phyloP scores from a whole-genome alignment of 2,113 vertebrate species.

The Polypterus bichir region DNA sequence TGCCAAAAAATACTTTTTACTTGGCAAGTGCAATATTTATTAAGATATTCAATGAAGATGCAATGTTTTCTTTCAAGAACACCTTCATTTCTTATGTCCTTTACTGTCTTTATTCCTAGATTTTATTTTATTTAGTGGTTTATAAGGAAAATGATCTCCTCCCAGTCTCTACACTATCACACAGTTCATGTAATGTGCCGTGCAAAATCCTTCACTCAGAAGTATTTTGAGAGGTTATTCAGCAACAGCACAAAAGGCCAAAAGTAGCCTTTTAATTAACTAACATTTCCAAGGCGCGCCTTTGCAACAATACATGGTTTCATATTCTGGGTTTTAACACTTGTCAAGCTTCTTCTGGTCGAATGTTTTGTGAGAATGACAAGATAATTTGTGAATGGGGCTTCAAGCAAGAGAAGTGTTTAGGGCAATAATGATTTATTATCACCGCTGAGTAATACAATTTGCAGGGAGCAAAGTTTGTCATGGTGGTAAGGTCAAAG shows the following conservation, averaged over 20 bases:
- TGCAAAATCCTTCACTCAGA: neutral
- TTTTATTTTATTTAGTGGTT: no score
- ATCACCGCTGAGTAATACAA: conserved; percentile 76
- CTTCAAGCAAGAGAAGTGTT: conserved; percentile 67
- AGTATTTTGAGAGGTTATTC: conserved; percentile 64
- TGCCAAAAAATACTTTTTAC: no score
- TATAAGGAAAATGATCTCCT: no score
- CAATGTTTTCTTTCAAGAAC: no score
- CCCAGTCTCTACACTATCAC: no score
- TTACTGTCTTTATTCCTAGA: no score
- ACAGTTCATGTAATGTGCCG: no score
- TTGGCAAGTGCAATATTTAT: no score
- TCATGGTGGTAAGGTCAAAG: neutral
- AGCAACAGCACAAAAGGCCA: conserved; percentile 63
- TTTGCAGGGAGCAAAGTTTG: conserved; percentile 41
- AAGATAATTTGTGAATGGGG: conserved; percentile 77
- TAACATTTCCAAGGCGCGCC: conserved; percentile 75
- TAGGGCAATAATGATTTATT: conserved; percentile 80
- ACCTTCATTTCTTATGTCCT: no score
- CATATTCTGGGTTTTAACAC: conserved; percentile 77
- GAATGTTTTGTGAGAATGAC: conserved; percentile 78
- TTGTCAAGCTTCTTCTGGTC: conserved; percentile 70
- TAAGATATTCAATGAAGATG: no score
- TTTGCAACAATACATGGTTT: conserved; percentile 81
- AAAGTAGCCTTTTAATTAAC: conserved; percentile 79